A percentile compares a stretch with the other conserved stretches of the same genome.
Evolutionary conservation across 2,113 vertebrate species (phyloP).

Genomic region (Ctenomys sociabilis): DNA sequence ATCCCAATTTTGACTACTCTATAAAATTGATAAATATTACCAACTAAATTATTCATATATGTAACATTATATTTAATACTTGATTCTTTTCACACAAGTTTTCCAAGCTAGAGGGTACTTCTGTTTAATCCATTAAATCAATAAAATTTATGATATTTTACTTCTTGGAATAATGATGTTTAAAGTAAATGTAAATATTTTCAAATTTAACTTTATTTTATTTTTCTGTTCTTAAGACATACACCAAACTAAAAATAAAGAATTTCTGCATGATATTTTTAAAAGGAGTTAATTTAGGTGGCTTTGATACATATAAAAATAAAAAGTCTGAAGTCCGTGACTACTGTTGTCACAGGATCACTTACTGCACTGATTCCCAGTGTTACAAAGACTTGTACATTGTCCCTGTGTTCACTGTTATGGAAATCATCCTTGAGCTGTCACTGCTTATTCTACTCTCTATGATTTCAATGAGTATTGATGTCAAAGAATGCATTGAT

Average conservation of each 20-base stretch:
- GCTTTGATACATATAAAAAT: conserved; percentile 86
- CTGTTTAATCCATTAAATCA: neutral
- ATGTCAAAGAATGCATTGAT: conserved; percentile 90
- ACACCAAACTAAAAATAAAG: neutral
- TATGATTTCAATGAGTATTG: conserved; percentile 83
- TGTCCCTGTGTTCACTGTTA: conserved; percentile 80
- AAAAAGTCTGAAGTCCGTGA: conserved; percentile 85
- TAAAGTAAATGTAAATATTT: neutral
- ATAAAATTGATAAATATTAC: conserved; percentile 17
- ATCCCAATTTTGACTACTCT: neutral
- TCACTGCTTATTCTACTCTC: conserved; percentile 81
- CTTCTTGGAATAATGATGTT: conserved; percentile 3
- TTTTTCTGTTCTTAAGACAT: neutral
- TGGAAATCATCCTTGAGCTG: conserved; percentile 81
- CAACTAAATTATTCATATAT: conserved; percentile 23
- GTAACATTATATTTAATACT: neutral
- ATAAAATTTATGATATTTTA: neutral
- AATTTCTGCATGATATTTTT: neutral
- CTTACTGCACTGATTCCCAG: conserved; percentile 83
- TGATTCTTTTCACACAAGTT: neutral
- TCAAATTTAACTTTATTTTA: neutral
- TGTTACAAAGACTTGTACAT: conserved; percentile 83
- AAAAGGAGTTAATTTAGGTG: conserved; percentile 83
- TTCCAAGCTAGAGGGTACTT: neutral
- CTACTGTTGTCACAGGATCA: conserved; percentile 81